A percentile compares a stretch with the other conserved stretches of the same genome.
phyloP scores from a whole-genome alignment of 2,797 vertebrate species.

The Simalia tracyae region DNA sequence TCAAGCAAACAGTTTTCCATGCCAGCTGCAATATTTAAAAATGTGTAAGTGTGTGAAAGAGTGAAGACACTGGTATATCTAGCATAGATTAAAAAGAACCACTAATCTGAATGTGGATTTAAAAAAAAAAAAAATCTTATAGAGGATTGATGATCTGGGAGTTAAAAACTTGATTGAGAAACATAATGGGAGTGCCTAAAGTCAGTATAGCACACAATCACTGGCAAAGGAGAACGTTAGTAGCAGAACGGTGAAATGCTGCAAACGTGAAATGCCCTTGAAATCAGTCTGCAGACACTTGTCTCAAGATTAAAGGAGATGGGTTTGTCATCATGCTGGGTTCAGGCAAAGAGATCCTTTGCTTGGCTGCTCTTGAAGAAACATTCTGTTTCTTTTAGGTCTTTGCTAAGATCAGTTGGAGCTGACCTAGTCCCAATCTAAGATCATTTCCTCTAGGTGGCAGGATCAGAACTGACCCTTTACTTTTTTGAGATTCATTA shows the following conservation, averaged over 20 bases:
- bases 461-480: neutral
- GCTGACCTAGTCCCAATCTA: neutral
- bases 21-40: constrained; percentile 16
- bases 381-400: neutral
- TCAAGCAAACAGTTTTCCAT: neutral
- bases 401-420: neutral
- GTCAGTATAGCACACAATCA: neutral
- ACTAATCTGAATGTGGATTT: neutral
- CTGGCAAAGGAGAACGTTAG: neutral
- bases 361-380: neutral
- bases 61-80: neutral
- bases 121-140: neutral
- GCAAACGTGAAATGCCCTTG: neutral
- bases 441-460: neutral
- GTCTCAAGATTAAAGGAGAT: neutral
- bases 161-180: neutral
- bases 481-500: neutral
- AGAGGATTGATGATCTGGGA: neutral
- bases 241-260: neutral
- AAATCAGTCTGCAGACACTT: neutral
- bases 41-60: neutral
- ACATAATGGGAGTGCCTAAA: neutral
- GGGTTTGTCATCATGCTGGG: neutral
- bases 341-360: neutral
- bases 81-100: neutral